These are phyloP conservation scores for Blomia tropicalis DNA, from an alignment of 2,888 invertebrate species.

Conservation along the genomic window DNA sequence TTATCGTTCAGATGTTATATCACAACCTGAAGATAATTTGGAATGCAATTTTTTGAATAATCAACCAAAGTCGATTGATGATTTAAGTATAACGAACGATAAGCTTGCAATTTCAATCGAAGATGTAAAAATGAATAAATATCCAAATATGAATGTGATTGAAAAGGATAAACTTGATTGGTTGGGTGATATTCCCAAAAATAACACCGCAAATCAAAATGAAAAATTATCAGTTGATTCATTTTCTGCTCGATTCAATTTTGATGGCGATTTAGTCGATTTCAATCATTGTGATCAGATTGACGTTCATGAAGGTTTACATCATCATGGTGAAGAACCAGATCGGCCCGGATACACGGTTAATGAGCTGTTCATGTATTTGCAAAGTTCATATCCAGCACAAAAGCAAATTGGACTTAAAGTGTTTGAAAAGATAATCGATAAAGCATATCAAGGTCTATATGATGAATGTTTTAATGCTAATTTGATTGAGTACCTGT, in stretches of 20 bases:
- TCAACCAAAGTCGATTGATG: not conserved
- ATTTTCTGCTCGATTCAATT: slow-evolving; percentile 21
- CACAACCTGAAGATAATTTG: not conserved
- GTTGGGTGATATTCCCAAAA: slow-evolving; percentile 7
- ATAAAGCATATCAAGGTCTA: slow-evolving; percentile 17
- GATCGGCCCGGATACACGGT: slow-evolving; percentile 25
- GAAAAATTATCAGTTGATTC: not conserved
- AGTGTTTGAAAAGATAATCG: slow-evolving; percentile 20
- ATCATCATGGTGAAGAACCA: slow-evolving; percentile 23
- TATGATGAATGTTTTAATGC: slow-evolving; percentile 23
- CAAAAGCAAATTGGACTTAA: slow-evolving; percentile 24
- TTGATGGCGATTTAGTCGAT: slow-evolving; percentile 19
- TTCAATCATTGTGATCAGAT: not conserved
- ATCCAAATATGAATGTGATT: slow-evolving; percentile 25
- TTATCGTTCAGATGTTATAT: slow-evolving; percentile 4
- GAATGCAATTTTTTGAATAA: not conserved
- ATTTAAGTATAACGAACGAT: slow-evolving; percentile 14
- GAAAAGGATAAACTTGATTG: slow-evolving; percentile 25
- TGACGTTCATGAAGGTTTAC: slow-evolving; percentile 19
- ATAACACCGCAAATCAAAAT: not conserved
- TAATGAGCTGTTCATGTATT: slow-evolving; percentile 21
- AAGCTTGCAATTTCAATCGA: slow-evolving; percentile 18
- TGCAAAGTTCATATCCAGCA: slow-evolving; percentile 22
- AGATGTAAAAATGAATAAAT: slow-evolving; percentile 20
- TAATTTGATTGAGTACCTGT: slow-evolving; percentile 10